Evolutionary conservation across 2,113 vertebrate genomes (phyloP).

Genomic region (Sturnus vulgaris): DNA sequence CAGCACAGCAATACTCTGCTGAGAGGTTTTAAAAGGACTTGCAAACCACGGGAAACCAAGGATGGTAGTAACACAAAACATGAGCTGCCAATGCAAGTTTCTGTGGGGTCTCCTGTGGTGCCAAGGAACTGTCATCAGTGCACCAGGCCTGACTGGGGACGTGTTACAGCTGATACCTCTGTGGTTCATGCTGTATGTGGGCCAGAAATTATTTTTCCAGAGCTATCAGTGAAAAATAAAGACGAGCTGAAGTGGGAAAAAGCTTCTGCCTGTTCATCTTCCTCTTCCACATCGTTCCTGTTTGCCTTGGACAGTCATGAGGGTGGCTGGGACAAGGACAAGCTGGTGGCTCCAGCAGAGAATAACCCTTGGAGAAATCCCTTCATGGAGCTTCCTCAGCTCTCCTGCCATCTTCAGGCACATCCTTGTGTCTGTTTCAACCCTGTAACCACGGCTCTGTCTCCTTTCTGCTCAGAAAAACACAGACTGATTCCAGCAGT

Average conservation of each 20-base stretch:
- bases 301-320: background rate
- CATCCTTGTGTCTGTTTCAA: background rate
- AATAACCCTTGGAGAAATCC: background rate
- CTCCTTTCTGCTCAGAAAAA: background rate
- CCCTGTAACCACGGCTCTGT: background rate
- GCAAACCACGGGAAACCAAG: background rate
- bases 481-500: background rate
- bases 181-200: constrained; percentile 21
- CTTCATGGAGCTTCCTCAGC: background rate
- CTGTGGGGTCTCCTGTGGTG: constrained; percentile 61
- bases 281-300: background rate
- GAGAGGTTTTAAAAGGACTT: constrained; percentile 18
- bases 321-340: background rate
- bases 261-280: constrained; percentile 12
- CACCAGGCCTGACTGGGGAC: constrained; percentile 15
- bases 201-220: constrained; percentile 66
- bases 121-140: constrained; percentile 70
- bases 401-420: background rate
- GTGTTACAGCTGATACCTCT: constrained; percentile 54
- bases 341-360: background rate
- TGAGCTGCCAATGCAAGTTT: constrained; percentile 7
- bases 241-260: background rate
- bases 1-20: background rate
- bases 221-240: constrained; percentile 46
- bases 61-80: background rate